Evolutionary conservation across 2,888 invertebrate species (phyloP).

Genomic region (Abrostola triplasia): DNA sequence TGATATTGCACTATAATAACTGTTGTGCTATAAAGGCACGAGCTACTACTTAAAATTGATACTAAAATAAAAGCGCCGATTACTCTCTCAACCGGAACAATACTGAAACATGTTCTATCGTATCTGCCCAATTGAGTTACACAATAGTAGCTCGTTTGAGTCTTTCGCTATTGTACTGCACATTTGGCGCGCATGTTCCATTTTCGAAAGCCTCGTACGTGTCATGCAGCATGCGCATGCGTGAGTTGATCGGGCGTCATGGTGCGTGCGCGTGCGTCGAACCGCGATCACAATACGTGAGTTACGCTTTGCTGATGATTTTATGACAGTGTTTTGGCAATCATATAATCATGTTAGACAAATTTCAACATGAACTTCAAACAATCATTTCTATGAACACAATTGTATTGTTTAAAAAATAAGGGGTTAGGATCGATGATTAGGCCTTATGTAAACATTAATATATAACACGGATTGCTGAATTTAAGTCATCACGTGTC

Average conservation of each 20-base stretch:
- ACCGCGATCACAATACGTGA: conserved; percentile 72
- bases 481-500: too few relatives aligned
- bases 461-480: too few relatives aligned
- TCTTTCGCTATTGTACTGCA: conserved; percentile 59
- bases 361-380: neutral
- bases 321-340: conserved; percentile 69
- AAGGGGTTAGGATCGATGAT: too few relatives aligned
- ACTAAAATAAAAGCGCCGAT: conserved; percentile 9
- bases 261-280: conserved; percentile 74
- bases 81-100: conserved; percentile 37
- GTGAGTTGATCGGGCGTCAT: conserved; percentile 68
- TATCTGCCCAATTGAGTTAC: conserved; percentile 57
- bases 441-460: too few relatives aligned
- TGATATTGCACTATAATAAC: neutral
- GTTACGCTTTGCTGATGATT: conserved; percentile 64
- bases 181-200: conserved; percentile 65
- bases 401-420: neutral
- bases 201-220: conserved; percentile 70
- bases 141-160: conserved; percentile 57
- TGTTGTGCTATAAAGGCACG: neutral
- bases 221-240: conserved; percentile 64
- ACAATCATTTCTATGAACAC: neutral
- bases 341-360: conserved; percentile 59
- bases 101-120: conserved; percentile 46
- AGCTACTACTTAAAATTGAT: neutral